Conservation (phyloP, 2,888 invertebrate genomes). For the Norana najaformis region DNA sequence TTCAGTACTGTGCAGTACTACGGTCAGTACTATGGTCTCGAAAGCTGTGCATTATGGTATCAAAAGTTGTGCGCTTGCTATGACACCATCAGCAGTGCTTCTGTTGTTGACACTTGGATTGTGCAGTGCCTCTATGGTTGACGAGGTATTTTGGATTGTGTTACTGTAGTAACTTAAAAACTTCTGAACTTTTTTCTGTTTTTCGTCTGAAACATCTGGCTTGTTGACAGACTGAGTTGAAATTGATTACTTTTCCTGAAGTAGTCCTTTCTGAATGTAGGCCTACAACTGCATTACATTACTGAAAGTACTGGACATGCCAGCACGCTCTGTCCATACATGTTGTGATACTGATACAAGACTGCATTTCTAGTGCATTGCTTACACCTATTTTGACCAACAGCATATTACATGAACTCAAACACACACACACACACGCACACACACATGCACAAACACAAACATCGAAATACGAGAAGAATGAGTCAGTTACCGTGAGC, state of each 20-base stretch:
- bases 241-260: no score
- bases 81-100: not conserved
- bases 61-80: not conserved
- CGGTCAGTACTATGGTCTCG: not conserved
- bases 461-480: not conserved
- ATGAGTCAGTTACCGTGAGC: not conserved
- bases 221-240: not conserved
- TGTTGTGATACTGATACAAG: no score
- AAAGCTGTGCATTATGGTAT: not conserved
- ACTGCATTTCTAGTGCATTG: no score
- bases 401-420: not conserved
- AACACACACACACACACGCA: not conserved
- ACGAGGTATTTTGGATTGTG: not conserved
- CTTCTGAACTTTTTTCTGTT: not conserved
- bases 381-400: not conserved
- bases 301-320: no score
- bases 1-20: not conserved
- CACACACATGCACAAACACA: not conserved
- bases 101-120: not conserved
- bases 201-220: not conserved
- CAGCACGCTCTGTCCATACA: no score
- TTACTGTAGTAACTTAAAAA: not conserved
- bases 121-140: no score
- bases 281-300: no score
- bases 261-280: no score